Evolutionary conservation across 2,888 invertebrate species (phyloP).

Genomic region (Epinotia nisella): DNA sequence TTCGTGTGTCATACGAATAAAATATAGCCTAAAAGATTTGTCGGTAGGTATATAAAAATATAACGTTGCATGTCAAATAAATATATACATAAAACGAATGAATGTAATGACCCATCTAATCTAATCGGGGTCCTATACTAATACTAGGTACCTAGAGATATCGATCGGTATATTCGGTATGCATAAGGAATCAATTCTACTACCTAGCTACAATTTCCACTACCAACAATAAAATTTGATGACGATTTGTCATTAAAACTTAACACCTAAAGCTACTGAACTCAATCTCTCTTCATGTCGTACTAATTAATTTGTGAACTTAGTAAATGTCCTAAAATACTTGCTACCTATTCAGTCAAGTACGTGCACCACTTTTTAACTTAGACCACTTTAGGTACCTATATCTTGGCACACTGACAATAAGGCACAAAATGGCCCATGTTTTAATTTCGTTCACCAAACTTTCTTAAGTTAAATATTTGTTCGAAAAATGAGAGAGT

Average conservation of each 20-base stretch:
- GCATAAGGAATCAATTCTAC: too few relatives aligned
- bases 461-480: neutral
- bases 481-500: conserved; percentile 10
- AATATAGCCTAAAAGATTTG: neutral
- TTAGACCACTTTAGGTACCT: too few relatives aligned
- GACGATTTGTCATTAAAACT: too few relatives aligned
- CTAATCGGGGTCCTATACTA: neutral
- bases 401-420: too few relatives aligned
- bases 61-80: neutral
- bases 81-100: conserved; percentile 7
- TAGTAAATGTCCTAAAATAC: neutral
- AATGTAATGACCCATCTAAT: neutral
- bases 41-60: conserved; percentile 2
- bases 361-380: too few relatives aligned
- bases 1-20: neutral
- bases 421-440: neutral
- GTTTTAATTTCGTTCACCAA: neutral
- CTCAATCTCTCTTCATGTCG: too few relatives aligned
- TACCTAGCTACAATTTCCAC: too few relatives aligned
- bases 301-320: neutral
- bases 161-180: neutral
- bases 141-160: neutral
- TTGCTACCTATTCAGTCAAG: too few relatives aligned
- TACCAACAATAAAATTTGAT: too few relatives aligned
- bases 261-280: too few relatives aligned